Conservation (phyloP, 1,140 invertebrate species). For the Onthophagus taurus region DNA sequence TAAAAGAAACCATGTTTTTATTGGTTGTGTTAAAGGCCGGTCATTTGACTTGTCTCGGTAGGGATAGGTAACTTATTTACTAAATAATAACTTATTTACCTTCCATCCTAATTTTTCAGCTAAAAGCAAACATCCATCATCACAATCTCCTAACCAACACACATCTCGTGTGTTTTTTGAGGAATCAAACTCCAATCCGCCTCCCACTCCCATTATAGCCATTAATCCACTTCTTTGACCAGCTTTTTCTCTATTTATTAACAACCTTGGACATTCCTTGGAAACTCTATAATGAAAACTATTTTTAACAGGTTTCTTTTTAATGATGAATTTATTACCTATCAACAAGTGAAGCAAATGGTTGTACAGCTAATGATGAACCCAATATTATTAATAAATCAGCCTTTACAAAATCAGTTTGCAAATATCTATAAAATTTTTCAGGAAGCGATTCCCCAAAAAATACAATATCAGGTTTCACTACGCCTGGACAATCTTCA, state of each 20-base stretch:
- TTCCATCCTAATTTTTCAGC: constrained; percentile 79
- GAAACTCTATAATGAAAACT: constrained; percentile 49
- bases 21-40: no score
- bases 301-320: constrained; percentile 9
- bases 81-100: no score
- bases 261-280: constrained; percentile 60
- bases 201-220: constrained; percentile 45
- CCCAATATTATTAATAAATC: constrained; percentile 93
- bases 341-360: constrained; percentile 85
- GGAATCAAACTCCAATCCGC: constrained; percentile 57
- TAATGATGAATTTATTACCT: constrained; percentile 43
- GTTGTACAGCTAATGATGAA: constrained; percentile 88
- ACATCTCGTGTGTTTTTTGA: constrained; percentile 66
- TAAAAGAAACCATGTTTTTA: not conserved
- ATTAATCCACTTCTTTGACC: constrained; percentile 47
- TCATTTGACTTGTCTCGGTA: no score
- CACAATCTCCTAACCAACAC: constrained; percentile 79
- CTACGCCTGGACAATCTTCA: constrained; percentile 52
- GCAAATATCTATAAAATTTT: constrained; percentile 56
- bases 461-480: constrained; percentile 93
- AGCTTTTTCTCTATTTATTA: constrained; percentile 77
- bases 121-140: constrained; percentile 69
- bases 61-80: no score
- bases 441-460: constrained; percentile 83
- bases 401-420: constrained; percentile 73